Conservation (phyloP, 64 coral and sea anemone genomes). For the Actinia tenebrosa region DNA sequence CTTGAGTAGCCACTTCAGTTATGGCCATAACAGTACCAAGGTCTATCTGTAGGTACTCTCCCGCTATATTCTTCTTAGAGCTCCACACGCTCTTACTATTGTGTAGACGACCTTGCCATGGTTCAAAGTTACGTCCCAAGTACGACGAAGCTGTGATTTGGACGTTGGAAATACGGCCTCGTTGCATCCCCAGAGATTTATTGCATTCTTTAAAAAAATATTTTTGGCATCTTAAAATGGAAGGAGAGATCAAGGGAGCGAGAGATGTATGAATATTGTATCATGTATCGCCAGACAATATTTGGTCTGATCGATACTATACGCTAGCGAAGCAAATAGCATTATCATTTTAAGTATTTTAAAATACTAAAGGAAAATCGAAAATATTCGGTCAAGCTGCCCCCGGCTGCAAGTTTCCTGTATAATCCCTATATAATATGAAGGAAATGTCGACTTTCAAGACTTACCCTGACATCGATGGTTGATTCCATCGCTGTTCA, state of each 20-base stretch:
- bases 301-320: no score
- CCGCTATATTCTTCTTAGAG: neutral
- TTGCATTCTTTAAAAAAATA: conserved; percentile 4
- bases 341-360: no score
- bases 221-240: no score
- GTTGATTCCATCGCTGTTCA: neutral
- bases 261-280: no score
- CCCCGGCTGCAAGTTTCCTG: no score
- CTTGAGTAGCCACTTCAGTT: conserved; percentile 42
- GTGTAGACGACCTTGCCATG: conserved; percentile 59
- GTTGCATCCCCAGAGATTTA: neutral
- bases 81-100: neutral
- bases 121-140: conserved; percentile 1
- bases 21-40: conserved; percentile 33
- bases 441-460: no score
- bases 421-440: no score
- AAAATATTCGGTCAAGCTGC: no score
- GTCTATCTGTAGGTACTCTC: conserved; percentile 52
- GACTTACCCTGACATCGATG: neutral
- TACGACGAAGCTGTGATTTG: conserved; percentile 46
- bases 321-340: no score
- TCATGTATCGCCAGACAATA: no score
- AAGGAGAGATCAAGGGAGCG: no score
- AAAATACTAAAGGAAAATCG: no score
- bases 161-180: conserved; percentile 26